Evolutionary conservation across 2,797 vertebrate species (phyloP), one percentile per base, ranked within the genome.

Genomic region (Helostoma temminkii): DNA sequence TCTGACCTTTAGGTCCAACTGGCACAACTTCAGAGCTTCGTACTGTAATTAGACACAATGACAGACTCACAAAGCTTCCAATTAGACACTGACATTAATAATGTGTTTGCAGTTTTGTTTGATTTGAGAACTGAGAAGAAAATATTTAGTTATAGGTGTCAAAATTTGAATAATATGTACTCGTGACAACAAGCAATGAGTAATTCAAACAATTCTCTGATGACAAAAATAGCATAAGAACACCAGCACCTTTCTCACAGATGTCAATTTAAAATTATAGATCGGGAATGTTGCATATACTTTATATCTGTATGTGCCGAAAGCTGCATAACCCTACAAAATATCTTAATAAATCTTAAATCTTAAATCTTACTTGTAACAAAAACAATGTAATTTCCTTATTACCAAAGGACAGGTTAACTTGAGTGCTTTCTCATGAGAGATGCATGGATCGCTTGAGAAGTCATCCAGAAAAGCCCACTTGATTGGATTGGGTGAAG

Each of bases 401-500:
- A 85, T 88, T 85, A 82, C 68, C 64, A 59, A 71, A 82, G 64
- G 82, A 83, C 84, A 87, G 81, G 83, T 86, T 86, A 85, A 84
- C 73, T 83, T 49, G 52, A 87, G 66, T 68, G 69, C 73, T 81
- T 89, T 85, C 76, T 85, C 80, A 68, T 32, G 58, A 66, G 75
- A 89, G 74, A 89, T 74, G 66, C 62, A 74, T 46, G 79, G 74
- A 79, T 86, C 63, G 82, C 81, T 85, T 67, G 83, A 84, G 76
- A 91, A 85, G 52, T 89, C 90, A 91, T 87, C 89, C 76, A 78
- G 88, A 89, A 92, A 92, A 93, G 86, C 82, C 84, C 73, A 80
- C 72, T 86, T 93, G 91, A 93, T 93, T 92, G 89, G 83, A 89
- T 84, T 85, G 87, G 53, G 76, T 81, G 88, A 91, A 89, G 85